phyloP scores from a whole-genome alignment of 2,113 vertebrate species.

The Oreocharis arfaki region DNA sequence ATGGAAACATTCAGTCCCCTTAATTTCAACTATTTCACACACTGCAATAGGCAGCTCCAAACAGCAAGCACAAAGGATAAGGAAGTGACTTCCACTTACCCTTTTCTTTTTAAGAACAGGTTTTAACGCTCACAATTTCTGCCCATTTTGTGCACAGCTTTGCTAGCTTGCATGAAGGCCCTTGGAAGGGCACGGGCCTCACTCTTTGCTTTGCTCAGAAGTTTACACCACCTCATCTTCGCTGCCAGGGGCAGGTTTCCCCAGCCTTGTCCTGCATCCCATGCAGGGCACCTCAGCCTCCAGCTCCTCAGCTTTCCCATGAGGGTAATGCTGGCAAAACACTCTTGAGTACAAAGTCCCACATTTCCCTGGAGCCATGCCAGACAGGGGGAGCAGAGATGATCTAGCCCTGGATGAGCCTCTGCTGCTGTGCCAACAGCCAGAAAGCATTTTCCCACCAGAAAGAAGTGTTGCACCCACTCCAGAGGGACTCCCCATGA shows the following conservation, averaged over 20 bases:
- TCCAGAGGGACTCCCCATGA: not conserved
- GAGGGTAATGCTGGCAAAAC: not conserved
- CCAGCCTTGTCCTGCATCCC: not conserved
- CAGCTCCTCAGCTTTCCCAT: not conserved
- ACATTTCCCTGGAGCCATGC: not conserved
- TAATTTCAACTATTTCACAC: not conserved
- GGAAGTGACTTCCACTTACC: not conserved
- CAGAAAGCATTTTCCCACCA: not conserved
- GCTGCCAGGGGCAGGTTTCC: not conserved
- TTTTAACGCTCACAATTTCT: not conserved
- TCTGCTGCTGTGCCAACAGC: not conserved
- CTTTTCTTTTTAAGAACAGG: not conserved
- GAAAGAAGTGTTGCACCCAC: fast-evolving
- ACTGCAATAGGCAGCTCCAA: not conserved
- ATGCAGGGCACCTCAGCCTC: not conserved
- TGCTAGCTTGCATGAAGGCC: not conserved
- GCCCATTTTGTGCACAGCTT: not conserved
- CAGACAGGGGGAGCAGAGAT: not conserved
- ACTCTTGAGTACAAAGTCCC: fast-evolving
- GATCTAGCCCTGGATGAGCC: not conserved
- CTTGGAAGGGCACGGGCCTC: not conserved
- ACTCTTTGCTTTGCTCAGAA: not conserved
- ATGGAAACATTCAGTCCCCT: not conserved
- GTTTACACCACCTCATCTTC: not conserved
- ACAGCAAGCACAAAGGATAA: not conserved